These are phyloP conservation scores for Laterallus jamaicensis DNA, from an alignment of 2,113 vertebrate species.

Conservation along the genomic window DNA sequence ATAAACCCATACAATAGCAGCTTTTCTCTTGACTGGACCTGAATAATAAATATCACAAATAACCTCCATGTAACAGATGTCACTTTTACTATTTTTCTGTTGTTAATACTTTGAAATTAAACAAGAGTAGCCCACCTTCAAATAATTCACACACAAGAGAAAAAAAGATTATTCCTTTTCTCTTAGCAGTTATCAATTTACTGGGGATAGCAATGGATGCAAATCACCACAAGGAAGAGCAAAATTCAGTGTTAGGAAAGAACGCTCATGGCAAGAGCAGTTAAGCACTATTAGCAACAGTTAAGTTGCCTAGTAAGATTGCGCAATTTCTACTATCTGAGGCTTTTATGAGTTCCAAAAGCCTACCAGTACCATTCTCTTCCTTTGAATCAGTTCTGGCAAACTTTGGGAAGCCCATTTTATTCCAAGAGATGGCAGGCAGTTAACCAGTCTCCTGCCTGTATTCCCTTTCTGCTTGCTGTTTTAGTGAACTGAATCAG, in stretches of 20 bases:
- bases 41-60: background rate
- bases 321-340: background rate
- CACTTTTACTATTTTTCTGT: background rate
- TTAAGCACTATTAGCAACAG: background rate
- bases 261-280: background rate
- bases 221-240: background rate
- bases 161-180: background rate
- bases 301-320: background rate
- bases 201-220: background rate
- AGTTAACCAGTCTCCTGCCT: background rate
- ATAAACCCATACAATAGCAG: background rate
- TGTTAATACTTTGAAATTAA: background rate
- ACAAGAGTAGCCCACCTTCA: background rate
- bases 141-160: background rate
- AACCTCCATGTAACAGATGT: background rate
- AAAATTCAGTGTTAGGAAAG: background rate
- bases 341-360: conserved; percentile 9
- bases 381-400: background rate
- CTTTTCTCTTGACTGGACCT: background rate
- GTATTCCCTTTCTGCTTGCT: background rate
- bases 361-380: background rate
- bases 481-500: background rate
- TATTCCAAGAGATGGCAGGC: background rate
- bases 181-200: background rate
- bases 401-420: background rate